Percentiles rank a stretch among this genome's conserved stretches.
Conservation (phyloP, 2,888 invertebrate genomes). For the Hirtodrosophila duncani region DNA sequence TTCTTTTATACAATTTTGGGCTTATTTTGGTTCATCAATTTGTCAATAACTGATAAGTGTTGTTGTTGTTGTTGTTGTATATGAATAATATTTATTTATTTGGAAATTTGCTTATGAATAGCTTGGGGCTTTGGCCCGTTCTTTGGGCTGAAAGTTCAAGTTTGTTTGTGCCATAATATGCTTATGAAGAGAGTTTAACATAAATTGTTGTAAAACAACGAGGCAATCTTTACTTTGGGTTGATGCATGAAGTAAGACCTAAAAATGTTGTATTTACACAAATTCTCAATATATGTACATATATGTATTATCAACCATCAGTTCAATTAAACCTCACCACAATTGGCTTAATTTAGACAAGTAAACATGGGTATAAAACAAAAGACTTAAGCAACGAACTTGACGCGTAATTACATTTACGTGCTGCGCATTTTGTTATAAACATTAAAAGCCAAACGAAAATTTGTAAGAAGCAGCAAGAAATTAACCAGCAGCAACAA, state of each 20-base stretch:
- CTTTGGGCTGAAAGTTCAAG: conserved; percentile 6
- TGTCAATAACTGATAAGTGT: conserved; percentile 18
- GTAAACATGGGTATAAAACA: conserved; percentile 42
- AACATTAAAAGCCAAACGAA: conserved; percentile 19
- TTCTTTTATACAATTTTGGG: neutral
- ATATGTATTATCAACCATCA: no score
- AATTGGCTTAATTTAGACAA: conserved; percentile 28
- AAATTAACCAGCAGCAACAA: neutral
- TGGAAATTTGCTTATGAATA: conserved; percentile 6
- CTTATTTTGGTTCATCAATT: conserved; percentile 7
- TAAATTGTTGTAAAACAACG: neutral
- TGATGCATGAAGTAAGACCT: conserved; percentile 3
- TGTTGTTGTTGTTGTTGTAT: conserved; percentile 1
- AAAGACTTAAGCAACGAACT: conserved; percentile 66
- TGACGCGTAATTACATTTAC: conserved; percentile 45
- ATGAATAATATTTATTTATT: conserved; percentile 11
- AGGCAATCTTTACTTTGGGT: conserved; percentile 16
- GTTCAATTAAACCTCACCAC: conserved; percentile 9
- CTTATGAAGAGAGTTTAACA: no score
- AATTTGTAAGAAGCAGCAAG: no score
- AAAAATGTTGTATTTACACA: neutral
- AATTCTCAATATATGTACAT: no score
- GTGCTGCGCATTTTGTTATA: conserved; percentile 45
- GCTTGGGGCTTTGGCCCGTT: conserved; percentile 7
- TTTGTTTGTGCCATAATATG: no score